These are phyloP conservation scores for Creontiades dilutus DNA, from an alignment of 2,888 invertebrate species.

Conservation along the genomic window DNA sequence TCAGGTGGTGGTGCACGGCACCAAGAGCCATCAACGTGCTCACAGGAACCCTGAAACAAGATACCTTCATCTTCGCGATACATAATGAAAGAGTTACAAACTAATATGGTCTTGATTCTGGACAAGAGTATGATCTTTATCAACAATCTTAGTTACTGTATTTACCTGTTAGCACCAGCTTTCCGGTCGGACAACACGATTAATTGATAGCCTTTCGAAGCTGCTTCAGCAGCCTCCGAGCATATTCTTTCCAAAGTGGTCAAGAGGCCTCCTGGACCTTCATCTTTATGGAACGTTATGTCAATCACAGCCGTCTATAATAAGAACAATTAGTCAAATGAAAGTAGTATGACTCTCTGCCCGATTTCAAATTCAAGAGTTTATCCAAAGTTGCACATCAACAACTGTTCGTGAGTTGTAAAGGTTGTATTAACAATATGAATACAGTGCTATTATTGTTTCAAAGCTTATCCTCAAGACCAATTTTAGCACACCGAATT, in stretches of 20 bases:
- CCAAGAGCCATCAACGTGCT: constrained; percentile 93
- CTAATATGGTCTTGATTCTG: no score
- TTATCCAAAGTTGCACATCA: no score
- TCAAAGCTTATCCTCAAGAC: no score
- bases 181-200: constrained; percentile 90
- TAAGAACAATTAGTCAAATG: neutral
- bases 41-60: constrained; percentile 82
- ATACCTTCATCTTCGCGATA: neutral
- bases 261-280: constrained; percentile 87
- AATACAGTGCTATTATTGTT: no score
- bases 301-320: constrained; percentile 88
- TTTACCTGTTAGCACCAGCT: constrained; percentile 80
- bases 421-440: no score
- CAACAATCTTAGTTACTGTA: neutral
- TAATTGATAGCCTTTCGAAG: constrained; percentile 88
- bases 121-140: neutral
- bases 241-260: constrained; percentile 90
- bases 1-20: constrained; percentile 96
- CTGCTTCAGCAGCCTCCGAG: constrained; percentile 89
- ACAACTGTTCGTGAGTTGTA: no score
- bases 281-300: constrained; percentile 89
- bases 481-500: no score
- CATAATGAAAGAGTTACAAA: no score
- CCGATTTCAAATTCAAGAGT: no score
- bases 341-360: no score